Evolutionary conservation across 2,888 invertebrate genomes (phyloP).

Genomic region (Plebejus anna): DNA sequence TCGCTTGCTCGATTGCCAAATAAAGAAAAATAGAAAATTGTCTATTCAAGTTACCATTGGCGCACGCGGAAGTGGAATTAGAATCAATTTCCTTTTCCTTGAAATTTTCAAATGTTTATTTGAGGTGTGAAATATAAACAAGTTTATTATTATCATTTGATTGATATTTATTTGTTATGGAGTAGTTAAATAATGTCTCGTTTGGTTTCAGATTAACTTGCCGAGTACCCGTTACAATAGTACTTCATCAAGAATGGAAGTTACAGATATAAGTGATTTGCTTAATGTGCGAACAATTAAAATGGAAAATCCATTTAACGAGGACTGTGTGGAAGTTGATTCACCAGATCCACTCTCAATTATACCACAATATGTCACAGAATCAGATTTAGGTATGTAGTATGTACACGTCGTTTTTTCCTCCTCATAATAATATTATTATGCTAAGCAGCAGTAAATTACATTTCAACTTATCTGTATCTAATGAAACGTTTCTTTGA

Average conservation of each 20-base stretch:
- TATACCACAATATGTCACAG: slow-evolving; percentile 72
- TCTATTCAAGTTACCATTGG: slow-evolving; percentile 32
- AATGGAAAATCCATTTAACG: slow-evolving; percentile 66
- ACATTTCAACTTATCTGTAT: not conserved
- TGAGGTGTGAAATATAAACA: slow-evolving; percentile 34
- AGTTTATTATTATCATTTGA: slow-evolving; percentile 19
- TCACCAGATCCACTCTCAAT: slow-evolving; percentile 57
- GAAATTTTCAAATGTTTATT: slow-evolving; percentile 57
- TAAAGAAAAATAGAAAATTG: not conserved
- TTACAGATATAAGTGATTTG: slow-evolving; percentile 66
- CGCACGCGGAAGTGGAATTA: slow-evolving; percentile 71
- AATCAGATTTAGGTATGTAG: slow-evolving; percentile 67
- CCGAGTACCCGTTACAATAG: slow-evolving; percentile 10
- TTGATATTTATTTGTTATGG: not conserved
- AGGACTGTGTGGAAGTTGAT: slow-evolving; percentile 50
- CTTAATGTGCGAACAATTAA: slow-evolving; percentile 65
- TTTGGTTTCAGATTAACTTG: slow-evolving; percentile 17
- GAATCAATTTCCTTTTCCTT: slow-evolving; percentile 63
- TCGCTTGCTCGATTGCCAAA: too few relatives aligned
- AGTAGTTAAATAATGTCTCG: not conserved
- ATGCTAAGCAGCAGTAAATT: not conserved
- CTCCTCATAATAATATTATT: not conserved
- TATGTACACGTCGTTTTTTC: slow-evolving; percentile 1
- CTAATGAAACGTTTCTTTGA: too few relatives aligned
- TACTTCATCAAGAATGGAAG: slow-evolving; percentile 54